Conservation (phyloP, 1,140 invertebrate genomes). For the Maniola jurtina region DNA sequence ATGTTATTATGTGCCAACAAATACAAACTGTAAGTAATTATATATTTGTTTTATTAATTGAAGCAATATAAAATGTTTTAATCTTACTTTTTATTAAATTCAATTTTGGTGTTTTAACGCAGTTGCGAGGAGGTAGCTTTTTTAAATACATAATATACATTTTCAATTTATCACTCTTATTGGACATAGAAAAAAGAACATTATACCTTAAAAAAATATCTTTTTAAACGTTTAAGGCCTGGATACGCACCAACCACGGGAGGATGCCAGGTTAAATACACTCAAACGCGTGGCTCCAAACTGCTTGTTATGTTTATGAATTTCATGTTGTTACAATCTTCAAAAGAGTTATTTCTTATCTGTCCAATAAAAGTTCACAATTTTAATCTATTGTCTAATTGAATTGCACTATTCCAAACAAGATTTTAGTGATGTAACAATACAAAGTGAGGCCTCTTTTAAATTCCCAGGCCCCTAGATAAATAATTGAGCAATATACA, state of each 20-base stretch:
- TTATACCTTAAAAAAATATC: neutral
- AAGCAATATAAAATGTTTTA: conserved; percentile 33
- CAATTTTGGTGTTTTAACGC: conserved; percentile 43
- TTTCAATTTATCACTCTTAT: neutral
- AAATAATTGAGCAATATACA: too few relatives aligned
- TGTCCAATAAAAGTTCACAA: conserved; percentile 9
- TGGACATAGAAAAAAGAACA: neutral
- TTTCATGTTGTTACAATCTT: too few relatives aligned
- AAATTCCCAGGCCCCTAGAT: too few relatives aligned
- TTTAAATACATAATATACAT: conserved; percentile 10
- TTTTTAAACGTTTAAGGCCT: too few relatives aligned
- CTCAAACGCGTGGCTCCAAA: too few relatives aligned
- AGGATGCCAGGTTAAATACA: too few relatives aligned
- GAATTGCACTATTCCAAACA: conserved; percentile 9
- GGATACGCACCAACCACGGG: too few relatives aligned
- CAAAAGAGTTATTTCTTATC: neutral
- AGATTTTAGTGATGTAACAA: neutral
- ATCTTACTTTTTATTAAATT: conserved; percentile 35
- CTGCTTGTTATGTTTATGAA: too few relatives aligned
- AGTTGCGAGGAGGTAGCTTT: conserved; percentile 41
- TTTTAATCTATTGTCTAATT: conserved; percentile 23
- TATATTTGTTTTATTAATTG: neutral
- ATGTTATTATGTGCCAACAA: too few relatives aligned
- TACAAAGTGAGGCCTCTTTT: neutral
- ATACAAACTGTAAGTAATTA: neutral